Evolutionary conservation across 1,140 invertebrate species (phyloP), one percentile per base, ranked within the genome.

Genomic region (Drosophila tropicalis): DNA sequence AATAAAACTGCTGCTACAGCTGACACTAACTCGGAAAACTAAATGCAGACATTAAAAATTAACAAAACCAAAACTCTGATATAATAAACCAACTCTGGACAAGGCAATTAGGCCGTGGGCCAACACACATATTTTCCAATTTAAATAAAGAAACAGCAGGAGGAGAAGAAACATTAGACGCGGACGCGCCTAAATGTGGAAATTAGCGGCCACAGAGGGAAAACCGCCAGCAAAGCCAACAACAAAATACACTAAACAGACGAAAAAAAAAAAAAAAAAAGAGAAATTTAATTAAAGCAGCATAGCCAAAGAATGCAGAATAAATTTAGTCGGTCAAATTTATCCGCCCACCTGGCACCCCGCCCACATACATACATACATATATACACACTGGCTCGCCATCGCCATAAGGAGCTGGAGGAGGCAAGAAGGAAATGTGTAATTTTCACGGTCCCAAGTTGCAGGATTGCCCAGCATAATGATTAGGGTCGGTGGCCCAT

Each of bases 221-320:
- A 70, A 67, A 58, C 36, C 55, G 57, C 58, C 40, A 69, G 56
- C 36, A 75, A 79, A 71, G 65, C 56, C 56, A 56, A 57, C 66
- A 78, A 41, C 66, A 51, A 77, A 55, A 75, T 12, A 34, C 15
- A 75, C 36, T 12, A 12, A 5, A 29, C 54, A 29, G 6, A 5
- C 29, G 29, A 29, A 29, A 29, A 29, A 29, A 25, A 25, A 25
- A 25, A 5, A 54, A 61, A 69, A 64, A 79, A 77, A 77, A 72
- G 79, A 87, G 84, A 87, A 87, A 87, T 87, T 87, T 87, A 89
- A 87, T 87, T 87, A 87, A 87, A 87, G 84, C 76, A 79, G 62
- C 76, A 79, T 86, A 67, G 71, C 70, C 66, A 54, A 78, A 65
- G 76, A 81, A 75, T 86, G 82, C 81, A 51, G 56, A 34, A 86